Base-by-base conservation (phyloP, 2,113 vertebrate species). In the Myrmecophaga tridactyla region DNA sequence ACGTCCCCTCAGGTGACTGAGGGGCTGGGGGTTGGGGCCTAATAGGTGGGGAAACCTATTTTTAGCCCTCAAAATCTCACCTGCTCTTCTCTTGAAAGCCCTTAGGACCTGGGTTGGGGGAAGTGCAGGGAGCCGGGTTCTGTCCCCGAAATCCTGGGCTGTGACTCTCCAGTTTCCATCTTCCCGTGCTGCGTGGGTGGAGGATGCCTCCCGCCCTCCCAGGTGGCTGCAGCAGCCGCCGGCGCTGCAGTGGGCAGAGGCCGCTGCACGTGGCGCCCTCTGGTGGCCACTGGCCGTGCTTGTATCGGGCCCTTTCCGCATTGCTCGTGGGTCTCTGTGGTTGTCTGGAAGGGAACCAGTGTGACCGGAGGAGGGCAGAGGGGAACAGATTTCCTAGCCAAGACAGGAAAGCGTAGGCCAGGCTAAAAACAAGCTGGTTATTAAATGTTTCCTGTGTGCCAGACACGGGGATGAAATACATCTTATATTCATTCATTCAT, bases 51-150 rank as follows among this genome's bases (percentile, higher is more conserved):
- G 36, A 86, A 58, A 41, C 3, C 6, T 27, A 39, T 60, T 77
- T 81, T 89, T 72, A 63, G 82, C 9, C 21, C 29, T 62, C 67
- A 73, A 85, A 82, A 82, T 77, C 69, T 88, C 82, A 88, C 56
- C 82, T 62, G 63, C 46, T 17, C 2, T 56, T 62, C 80, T 58
- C 27, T 13, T 43, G 69, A 58, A 48, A 63, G 7, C 20, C 27
- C 53, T 41, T 10, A 17, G 18, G 23, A 43, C 23, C 58, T 21
- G 43, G 34, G 25, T 23, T 76, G 10, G 20, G 9, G 15, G 13
- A 3, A 18, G 27, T 18, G 11, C 83, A 23, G 20, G 6, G 34
- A n/a, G 56, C 41, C 13, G 14, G 18, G 43, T 3, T 27, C 63
- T 18, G 77, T 78, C 46, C 86, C 41, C 3, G 91, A 83, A 76